A percentile compares a stretch with the other conserved stretches of the same genome.
Evolutionary conservation across 2,888 invertebrate genomes (phyloP).

Genomic region (Rhimphoctona megacephalus): DNA sequence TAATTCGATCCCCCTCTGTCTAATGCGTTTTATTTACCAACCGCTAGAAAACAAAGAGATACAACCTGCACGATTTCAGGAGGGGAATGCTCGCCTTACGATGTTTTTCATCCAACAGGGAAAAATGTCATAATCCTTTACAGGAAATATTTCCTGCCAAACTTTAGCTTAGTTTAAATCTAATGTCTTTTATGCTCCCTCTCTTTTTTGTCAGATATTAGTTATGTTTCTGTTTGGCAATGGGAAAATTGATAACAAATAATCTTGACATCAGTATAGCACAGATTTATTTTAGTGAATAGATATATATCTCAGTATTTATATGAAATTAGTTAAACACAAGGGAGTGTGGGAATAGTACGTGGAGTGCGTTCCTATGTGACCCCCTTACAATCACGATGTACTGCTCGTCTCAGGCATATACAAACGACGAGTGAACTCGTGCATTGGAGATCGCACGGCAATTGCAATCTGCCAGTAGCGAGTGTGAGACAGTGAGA

Average conservation of each 20-base stretch:
- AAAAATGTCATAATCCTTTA: too few relatives aligned
- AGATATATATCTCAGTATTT: conserved; percentile 17
- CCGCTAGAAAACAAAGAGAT: background rate
- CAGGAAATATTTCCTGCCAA: background rate
- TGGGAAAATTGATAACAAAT: background rate
- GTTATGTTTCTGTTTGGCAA: background rate
- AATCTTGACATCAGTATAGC: background rate
- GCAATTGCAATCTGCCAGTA: conserved; percentile 68
- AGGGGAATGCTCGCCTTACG: background rate
- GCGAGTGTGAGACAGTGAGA: conserved; percentile 52
- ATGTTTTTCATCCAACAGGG: background rate
- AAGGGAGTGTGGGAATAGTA: conserved; percentile 68
- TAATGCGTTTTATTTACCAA: background rate
- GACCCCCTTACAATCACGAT: conserved; percentile 62
- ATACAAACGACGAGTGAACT: conserved; percentile 61
- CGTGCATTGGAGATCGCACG: conserved; percentile 64
- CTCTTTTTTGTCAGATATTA: too few relatives aligned
- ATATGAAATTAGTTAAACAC: conserved; percentile 24
- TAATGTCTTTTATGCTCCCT: background rate
- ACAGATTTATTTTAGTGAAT: background rate
- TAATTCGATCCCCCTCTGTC: conserved; percentile 20
- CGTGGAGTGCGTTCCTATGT: conserved; percentile 68
- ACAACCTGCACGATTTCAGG: background rate
- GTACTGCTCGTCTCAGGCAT: conserved; percentile 58
- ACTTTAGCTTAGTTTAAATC: background rate